Evolutionary conservation across 2,888 invertebrate genomes (phyloP).

Genomic region (Callimorpha dominula): DNA sequence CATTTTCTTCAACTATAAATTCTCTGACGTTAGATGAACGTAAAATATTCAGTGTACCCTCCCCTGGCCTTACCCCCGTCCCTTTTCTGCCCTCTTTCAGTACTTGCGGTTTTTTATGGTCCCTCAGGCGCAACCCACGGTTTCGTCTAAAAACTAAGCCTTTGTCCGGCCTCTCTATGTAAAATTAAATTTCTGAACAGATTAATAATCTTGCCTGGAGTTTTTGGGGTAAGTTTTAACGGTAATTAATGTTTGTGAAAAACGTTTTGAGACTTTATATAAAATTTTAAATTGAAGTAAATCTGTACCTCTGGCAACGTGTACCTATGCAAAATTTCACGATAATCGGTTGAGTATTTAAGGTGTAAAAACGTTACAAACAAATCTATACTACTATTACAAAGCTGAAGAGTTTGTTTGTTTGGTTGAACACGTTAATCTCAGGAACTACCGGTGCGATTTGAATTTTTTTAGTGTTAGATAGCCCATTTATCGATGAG

Average conservation of each 20-base stretch:
- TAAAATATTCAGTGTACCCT: conserved; percentile 44
- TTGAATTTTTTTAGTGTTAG: too few species aligned
- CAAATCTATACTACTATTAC: too few species aligned
- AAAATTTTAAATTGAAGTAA: neutral
- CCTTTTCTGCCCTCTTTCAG: conserved; percentile 16
- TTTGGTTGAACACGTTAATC: too few species aligned
- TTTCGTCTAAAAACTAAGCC: conserved; percentile 47
- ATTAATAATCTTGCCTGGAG: conserved; percentile 35
- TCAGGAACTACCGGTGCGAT: too few species aligned
- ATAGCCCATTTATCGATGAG: too few species aligned
- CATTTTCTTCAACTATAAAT: conserved; percentile 33
- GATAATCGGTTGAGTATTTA: too few species aligned
- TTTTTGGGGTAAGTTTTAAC: neutral
- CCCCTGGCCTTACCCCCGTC: conserved; percentile 8
- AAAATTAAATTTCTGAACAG: conserved; percentile 62
- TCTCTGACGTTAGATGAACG: conserved; percentile 27
- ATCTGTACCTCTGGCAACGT: too few species aligned
- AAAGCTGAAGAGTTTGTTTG: too few species aligned
- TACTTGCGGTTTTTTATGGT: conserved; percentile 53
- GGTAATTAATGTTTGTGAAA: neutral
- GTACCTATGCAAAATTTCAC: too few species aligned
- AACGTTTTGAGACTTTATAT: neutral
- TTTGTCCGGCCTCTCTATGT: conserved; percentile 52
- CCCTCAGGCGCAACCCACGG: conserved; percentile 45
- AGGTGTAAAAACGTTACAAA: too few species aligned